Evolutionary conservation across 1,140 invertebrate genomes (phyloP).

Genomic region (Dendrolimus kikuchii): DNA sequence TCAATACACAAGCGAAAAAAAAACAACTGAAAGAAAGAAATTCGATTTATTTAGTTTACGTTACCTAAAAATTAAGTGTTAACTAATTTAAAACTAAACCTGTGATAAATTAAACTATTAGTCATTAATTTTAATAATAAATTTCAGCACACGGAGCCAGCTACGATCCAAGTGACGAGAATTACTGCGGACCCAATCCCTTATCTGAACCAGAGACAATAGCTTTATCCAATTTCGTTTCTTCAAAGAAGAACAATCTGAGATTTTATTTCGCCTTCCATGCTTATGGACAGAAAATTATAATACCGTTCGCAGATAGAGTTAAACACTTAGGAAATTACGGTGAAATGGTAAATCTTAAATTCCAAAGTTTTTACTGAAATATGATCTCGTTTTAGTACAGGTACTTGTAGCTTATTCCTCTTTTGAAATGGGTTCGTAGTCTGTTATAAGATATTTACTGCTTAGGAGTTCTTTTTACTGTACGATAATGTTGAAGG

Average conservation of each 20-base stretch:
- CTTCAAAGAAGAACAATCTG: slow-evolving; percentile 32
- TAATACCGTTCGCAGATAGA: slow-evolving; percentile 52
- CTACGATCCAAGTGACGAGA: slow-evolving; percentile 76
- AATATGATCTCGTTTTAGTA: background rate
- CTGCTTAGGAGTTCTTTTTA: no score
- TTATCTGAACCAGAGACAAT: slow-evolving; percentile 85
- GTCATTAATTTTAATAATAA: background rate
- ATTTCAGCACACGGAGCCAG: slow-evolving; percentile 64
- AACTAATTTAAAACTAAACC: no score
- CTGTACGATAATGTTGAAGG: no score
- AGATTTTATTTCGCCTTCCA: slow-evolving; percentile 73
- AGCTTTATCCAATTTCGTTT: slow-evolving; percentile 71
- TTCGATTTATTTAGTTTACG: no score
- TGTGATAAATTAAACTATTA: no score
- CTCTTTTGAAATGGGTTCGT: no score
- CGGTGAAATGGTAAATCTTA: slow-evolving; percentile 39
- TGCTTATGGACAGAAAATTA: slow-evolving; percentile 61
- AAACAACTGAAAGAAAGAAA: no score
- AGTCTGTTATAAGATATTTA: no score
- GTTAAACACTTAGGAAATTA: slow-evolving; percentile 49
- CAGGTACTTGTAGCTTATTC: background rate
- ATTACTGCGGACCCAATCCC: slow-evolving; percentile 77
- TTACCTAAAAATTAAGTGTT: no score
- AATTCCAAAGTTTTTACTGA: background rate
- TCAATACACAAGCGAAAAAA: no score